Conservation (phyloP, 2,113 vertebrate species). For the Melanostigma gelatinosum region DNA sequence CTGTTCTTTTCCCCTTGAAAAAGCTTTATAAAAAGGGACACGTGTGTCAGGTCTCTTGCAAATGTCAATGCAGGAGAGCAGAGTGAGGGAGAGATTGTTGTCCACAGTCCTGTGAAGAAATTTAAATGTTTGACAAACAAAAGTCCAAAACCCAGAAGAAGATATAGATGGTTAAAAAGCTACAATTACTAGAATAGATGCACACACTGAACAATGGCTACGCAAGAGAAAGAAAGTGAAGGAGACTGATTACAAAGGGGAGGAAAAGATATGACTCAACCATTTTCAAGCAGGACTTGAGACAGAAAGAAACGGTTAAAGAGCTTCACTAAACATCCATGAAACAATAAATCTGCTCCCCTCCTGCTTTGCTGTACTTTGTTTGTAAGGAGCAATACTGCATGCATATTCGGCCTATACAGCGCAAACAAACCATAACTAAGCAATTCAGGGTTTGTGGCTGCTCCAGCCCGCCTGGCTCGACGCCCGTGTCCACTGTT, state of each 20-base stretch:
- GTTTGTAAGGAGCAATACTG: neutral
- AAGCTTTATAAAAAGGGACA: neutral
- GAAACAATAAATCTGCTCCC: conserved; percentile 38
- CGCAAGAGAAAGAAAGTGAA: neutral
- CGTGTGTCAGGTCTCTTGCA: neutral
- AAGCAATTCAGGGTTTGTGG: conserved; percentile 13
- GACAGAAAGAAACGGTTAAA: neutral
- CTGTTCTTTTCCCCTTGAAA: neutral
- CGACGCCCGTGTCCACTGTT: conserved; percentile 23
- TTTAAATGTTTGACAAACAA: no score
- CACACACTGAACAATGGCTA: no score
- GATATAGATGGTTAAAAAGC: neutral
- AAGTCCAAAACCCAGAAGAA: neutral
- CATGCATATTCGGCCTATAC: conserved; percentile 12
- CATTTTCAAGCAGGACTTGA: neutral
- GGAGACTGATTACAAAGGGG: neutral
- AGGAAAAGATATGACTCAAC: neutral
- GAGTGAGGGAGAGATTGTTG: no score
- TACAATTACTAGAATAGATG: neutral
- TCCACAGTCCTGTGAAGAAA: no score
- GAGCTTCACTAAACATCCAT: conserved; percentile 1
- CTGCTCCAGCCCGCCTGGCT: conserved; percentile 34
- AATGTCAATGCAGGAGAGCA: no score
- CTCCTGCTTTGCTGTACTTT: conserved; percentile 13
- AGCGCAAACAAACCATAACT: conserved; percentile 22